Conservation (phyloP, 2,797 vertebrate genomes). For the Acipenser ruthenus region DNA sequence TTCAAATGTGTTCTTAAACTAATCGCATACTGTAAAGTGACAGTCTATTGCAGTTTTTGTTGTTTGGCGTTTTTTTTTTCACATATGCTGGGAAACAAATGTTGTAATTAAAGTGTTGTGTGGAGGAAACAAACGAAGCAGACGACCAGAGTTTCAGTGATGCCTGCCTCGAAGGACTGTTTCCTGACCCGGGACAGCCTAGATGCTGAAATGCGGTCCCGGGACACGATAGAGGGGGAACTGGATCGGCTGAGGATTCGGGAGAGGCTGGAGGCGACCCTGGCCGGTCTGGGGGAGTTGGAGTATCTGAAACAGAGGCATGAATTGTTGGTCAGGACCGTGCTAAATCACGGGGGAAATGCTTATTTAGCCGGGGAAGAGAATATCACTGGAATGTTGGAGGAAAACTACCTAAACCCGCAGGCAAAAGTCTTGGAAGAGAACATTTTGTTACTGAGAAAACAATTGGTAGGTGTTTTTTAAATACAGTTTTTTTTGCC, state of each 20-base stretch:
- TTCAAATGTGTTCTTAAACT: background rate
- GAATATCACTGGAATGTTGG: conserved; percentile 31
- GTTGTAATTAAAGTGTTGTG: conserved; percentile 8
- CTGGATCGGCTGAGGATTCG: conserved; percentile 53
- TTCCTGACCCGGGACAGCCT: conserved; percentile 33
- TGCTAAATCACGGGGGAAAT: conserved; percentile 41
- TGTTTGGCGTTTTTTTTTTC: background rate
- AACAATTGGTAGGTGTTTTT: conserved; percentile 75
- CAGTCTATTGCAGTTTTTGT: conserved; percentile 7
- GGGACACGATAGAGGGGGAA: conserved; percentile 33
- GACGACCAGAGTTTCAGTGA: conserved; percentile 24
- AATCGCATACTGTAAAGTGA: background rate
- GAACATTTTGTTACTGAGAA: conserved; percentile 77
- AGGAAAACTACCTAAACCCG: conserved; percentile 52
- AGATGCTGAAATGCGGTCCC: conserved; percentile 35
- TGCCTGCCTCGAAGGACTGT: conserved; percentile 31
- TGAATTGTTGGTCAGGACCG: conserved; percentile 68
- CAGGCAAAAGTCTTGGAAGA: conserved; percentile 84
- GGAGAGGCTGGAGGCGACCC: conserved; percentile 75
- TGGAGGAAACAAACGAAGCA: conserved; percentile 29
- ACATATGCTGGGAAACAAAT: conserved; percentile 6
- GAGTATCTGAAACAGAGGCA: conserved; percentile 74
- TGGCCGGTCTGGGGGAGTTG: conserved; percentile 80
- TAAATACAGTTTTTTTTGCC: background rate
- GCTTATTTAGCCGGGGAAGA: conserved; percentile 43